Conservation (phyloP, 2,113 vertebrate genomes). For the Promerops cafer region DNA sequence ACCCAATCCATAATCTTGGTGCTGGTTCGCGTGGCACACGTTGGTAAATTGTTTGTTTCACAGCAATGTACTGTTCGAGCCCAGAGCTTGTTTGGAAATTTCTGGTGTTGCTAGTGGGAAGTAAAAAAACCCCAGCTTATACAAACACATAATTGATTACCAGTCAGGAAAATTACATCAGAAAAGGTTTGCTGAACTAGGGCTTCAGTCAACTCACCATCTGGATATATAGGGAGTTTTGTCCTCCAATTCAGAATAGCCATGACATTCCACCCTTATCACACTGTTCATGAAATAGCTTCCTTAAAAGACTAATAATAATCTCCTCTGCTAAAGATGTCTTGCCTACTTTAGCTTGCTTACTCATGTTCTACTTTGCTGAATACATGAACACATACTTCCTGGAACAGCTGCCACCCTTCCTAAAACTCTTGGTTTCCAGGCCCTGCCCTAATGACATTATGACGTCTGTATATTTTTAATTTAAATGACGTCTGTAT, state of each 20-base stretch:
- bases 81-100: not conserved
- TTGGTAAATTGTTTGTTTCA: not conserved
- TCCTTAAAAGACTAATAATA: slow-evolving; percentile 38
- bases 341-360: slow-evolving; percentile 34
- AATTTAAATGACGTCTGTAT: not conserved
- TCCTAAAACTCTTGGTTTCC: slow-evolving; percentile 45
- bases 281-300: not conserved
- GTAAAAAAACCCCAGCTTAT: not conserved
- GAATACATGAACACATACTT: slow-evolving; percentile 22
- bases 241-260: not conserved
- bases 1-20: not conserved
- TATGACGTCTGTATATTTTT: slow-evolving; percentile 24
- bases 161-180: not conserved
- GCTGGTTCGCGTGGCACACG: not conserved
- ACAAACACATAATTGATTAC: not conserved
- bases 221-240: not conserved
- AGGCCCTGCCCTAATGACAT: slow-evolving; percentile 36
- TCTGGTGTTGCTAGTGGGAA: not conserved
- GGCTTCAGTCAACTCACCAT: not conserved
- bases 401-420: slow-evolving; percentile 53
- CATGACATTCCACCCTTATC: slow-evolving; percentile 18
- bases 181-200: not conserved
- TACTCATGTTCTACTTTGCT: slow-evolving; percentile 17
- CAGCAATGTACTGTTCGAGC: rapidly evolving
- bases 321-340: not conserved